phyloP scores from a whole-genome alignment of 2,888 invertebrate genomes.

The Ryuthela nishihirai region DNA sequence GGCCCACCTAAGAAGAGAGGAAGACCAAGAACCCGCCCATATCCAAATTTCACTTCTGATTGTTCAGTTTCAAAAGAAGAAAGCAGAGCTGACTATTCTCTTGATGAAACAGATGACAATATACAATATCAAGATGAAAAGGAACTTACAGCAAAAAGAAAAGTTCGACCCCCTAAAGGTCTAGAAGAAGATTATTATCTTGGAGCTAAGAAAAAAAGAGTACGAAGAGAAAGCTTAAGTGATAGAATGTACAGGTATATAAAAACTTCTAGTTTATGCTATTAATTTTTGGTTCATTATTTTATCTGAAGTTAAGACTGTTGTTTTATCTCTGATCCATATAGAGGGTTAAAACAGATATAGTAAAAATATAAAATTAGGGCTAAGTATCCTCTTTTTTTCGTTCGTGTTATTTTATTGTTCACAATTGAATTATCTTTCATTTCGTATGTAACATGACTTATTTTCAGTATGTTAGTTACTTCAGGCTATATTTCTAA shows the following conservation, averaged over 20 bases:
- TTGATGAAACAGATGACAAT: conserved; percentile 5
- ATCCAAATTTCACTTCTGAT: neutral
- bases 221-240: conserved; percentile 19
- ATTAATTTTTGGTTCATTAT: too few relatives aligned
- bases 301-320: too few relatives aligned
- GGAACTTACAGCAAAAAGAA: conserved; percentile 20
- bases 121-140: neutral
- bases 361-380: too few relatives aligned
- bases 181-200: conserved; percentile 40
- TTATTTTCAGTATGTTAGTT: too few relatives aligned
- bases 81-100: neutral
- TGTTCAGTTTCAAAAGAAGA: conserved; percentile 2
- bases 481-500: too few relatives aligned
- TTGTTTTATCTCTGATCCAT: too few relatives aligned
- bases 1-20: conserved; percentile 14
- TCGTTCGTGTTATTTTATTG: too few relatives aligned
- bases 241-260: conserved; percentile 35
- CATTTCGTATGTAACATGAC: too few relatives aligned
- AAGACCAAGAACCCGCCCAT: conserved; percentile 18
- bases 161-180: conserved; percentile 33
- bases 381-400: too few relatives aligned
- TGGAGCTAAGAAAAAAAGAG: conserved; percentile 26
- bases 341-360: too few relatives aligned
- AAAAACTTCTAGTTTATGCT: too few relatives aligned
- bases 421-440: too few relatives aligned